Evolutionary conservation across 1,140 invertebrate genomes (phyloP).

Genomic region (Euglossa dilemma): DNA sequence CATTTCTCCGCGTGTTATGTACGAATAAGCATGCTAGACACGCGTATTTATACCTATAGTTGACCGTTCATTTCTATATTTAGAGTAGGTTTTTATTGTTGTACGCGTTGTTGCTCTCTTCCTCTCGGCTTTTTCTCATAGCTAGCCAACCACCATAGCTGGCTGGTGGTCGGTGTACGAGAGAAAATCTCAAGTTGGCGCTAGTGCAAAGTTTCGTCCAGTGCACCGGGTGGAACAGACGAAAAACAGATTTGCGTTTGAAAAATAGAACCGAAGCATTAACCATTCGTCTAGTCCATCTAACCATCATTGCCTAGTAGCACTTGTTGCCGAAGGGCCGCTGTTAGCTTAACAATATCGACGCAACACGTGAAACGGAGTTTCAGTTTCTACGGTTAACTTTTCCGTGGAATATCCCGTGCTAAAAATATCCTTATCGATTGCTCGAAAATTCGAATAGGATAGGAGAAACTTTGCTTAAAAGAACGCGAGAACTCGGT

Average conservation of each 20-base stretch:
- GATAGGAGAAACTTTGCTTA: neutral
- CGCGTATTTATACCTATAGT: conserved; percentile 40
- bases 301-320: conserved; percentile 11
- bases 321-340: conserved; percentile 51
- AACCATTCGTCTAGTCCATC: neutral
- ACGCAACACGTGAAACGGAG: neutral
- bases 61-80: conserved; percentile 78
- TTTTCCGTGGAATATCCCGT: neutral
- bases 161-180: neutral
- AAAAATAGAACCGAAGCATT: neutral
- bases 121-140: neutral
- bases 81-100: conserved; percentile 71
- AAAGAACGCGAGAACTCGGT: neutral
- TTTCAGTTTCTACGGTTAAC: neutral
- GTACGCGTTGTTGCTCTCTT: conserved; percentile 26
- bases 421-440: neutral
- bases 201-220: neutral
- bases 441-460: too few species aligned
- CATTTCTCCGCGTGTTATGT: neutral
- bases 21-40: neutral
- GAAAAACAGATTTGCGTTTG: neutral
- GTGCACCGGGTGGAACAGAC: too few species aligned
- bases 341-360: conserved; percentile 14
- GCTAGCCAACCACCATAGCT: neutral
- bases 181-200: neutral